Base-by-base conservation (phyloP, 2,113 vertebrate genomes). In the Heloderma charlesbogerti region DNA sequence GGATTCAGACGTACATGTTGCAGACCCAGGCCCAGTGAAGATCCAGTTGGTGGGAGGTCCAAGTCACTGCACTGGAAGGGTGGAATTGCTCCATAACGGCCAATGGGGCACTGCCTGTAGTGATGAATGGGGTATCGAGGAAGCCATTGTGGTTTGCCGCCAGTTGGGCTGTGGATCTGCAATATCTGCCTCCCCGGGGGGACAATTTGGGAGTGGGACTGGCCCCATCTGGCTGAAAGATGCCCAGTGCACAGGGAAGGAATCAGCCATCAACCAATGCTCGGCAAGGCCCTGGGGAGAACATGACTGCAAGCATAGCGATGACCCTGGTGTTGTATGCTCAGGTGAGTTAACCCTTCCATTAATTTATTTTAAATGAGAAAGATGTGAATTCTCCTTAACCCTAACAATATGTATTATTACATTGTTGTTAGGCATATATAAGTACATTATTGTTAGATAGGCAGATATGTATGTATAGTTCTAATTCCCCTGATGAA, bases 291-390 rank as follows among this genome's bases (percentile, higher is more conserved):
- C 51, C 0, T 51, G 43, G 78, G 43, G 78, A 12, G 8, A 51
- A 4, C 45, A 80, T 31, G 15, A 80, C 45, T 80, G 78, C 5
- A 12, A 31, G 9, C 43, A 48, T 7, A 27, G 45, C 29, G 78
- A 80, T 51, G 45, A 48, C 40, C 72, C 89, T 7, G 72, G 67
- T 0, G 90, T 91, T 45, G 88, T 79, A 67, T 95, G 93, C 0
- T 13, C 89, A 91, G 94, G 91, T 95, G 87, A 92, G 34, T 51
- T 48, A 2, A 27, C 31, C 43, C 27, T 6, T 48, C 48, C 3
- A 48, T 48, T 48, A 48, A 48, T 48, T 48, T 7, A 48, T 48
- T 48, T 48, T 48, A 48, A 48, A 48, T 48, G 48, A 3, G 4
- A 3, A 48, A 48, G 48, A 48, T 48, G 48, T 7, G 7, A 3